Evolutionary conservation across 2,797 vertebrate genomes (phyloP).

Genomic region (Morus bassanus): DNA sequence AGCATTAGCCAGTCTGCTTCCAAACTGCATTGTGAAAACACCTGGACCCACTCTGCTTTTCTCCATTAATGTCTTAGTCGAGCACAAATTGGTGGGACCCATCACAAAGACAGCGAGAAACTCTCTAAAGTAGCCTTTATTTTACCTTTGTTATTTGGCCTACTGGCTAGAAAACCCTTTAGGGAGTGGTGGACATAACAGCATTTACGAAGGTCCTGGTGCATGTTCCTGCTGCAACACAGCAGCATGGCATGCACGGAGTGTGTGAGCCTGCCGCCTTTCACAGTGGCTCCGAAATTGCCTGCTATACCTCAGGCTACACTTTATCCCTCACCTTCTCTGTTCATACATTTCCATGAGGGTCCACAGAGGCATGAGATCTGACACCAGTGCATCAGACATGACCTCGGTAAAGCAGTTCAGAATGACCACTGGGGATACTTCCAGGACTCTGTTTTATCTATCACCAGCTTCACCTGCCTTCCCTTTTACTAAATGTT

Average conservation of each 20-base stretch:
- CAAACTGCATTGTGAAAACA: not conserved
- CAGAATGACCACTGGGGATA: not conserved
- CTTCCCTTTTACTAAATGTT: not conserved
- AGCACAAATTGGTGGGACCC: not conserved
- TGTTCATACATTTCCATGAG: not conserved
- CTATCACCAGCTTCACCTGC: not conserved
- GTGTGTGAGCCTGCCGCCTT: fast-evolving
- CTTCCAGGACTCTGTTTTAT: not conserved
- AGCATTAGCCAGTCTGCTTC: not conserved
- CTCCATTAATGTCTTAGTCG: not conserved
- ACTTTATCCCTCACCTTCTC: not conserved
- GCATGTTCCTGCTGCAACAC: not conserved
- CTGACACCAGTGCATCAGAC: not conserved
- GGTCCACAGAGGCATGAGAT: not conserved
- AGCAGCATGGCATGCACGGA: fast-evolving
- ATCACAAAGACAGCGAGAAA: not conserved
- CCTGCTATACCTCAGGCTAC: not conserved
- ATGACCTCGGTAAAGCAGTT: not conserved
- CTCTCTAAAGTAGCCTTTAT: not conserved
- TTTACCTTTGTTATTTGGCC: not conserved
- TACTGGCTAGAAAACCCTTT: not conserved
- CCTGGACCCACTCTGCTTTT: not conserved
- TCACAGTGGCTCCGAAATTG: fast-evolving
- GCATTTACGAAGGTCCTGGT: not conserved
- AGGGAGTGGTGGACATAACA: not conserved